Evolutionary conservation across 2,888 invertebrate genomes (phyloP), one percentile per base, ranked within the genome.

Genomic region (Bellardia bayeri): DNA sequence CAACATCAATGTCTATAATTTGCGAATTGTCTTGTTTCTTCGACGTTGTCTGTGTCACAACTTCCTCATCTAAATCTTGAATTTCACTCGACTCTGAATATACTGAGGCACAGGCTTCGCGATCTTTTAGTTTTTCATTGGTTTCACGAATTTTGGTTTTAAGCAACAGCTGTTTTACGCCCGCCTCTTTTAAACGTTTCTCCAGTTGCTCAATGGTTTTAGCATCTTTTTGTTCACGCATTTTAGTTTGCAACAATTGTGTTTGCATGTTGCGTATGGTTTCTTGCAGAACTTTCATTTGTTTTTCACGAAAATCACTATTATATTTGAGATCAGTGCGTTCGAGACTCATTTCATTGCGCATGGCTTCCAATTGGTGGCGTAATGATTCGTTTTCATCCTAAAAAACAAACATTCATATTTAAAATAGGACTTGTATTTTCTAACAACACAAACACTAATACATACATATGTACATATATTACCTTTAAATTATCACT

Each of bases 291-390:
- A 94, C 94, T 93, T 96, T 96, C 89, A 98, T 96, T 93, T 98
- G 98, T 90, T 97, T 97, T 30, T 98, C 97, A 92, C 98, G 97
- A 85, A 96, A 96, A 86, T 97, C 97, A 89, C 97, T 94, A 90
- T 97, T 97, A 80, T 96, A 95, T 91, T 96, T 96, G 66, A 96
- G 95, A 91, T 98, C 98, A 40, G 96, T 95, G 92, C 98, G 97
- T 37, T 98, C 95, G 54, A 98, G 95, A 90, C 97, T 98, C 72
- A 98, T 97, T 94, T 99, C 98, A 93, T 98, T 98, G 93, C 98
- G 98, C 92, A 98, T 98, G 0, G 98, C 98, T 93, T 98, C 98
- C 91, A 98, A 93, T 94, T 98, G 98, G 93, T 98, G 98, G 86
- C 97, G 96, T 45, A 99, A 94, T 89, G 97, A 97, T 91, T 98